A percentile compares a stretch with the other conserved stretches of the same genome.
Evolutionary conservation across 2,113 vertebrate species (phyloP).

Genomic region (Pelodiscus sinensis): DNA sequence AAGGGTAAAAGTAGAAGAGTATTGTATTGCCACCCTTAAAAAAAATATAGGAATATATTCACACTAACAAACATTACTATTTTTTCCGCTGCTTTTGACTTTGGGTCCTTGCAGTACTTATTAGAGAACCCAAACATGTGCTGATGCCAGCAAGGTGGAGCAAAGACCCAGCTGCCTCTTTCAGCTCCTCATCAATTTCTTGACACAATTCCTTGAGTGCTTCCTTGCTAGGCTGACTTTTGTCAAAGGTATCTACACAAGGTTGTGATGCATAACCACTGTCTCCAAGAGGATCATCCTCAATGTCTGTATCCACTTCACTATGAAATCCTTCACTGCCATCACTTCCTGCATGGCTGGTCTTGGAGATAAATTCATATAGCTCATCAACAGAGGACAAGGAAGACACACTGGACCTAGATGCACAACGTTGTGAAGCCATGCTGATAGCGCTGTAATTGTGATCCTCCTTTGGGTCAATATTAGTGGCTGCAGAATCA

Average conservation of each 20-base stretch:
- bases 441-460: slow-evolving; percentile 90
- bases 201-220: slow-evolving; percentile 82
- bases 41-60: slow-evolving; percentile 77
- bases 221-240: slow-evolving; percentile 81
- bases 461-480: slow-evolving; percentile 95
- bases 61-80: slow-evolving; percentile 78
- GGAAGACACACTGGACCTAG: slow-evolving; percentile 86
- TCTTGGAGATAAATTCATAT: slow-evolving; percentile 84
- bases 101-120: slow-evolving; percentile 86
- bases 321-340: slow-evolving; percentile 93
- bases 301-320: slow-evolving; percentile 90
- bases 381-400: slow-evolving; percentile 90
- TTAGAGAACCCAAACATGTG: slow-evolving; percentile 89
- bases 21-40: slow-evolving; percentile 86
- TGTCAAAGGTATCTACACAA: slow-evolving; percentile 66
- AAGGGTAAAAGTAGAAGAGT: slow-evolving; percentile 87
- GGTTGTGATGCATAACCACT: slow-evolving; percentile 81
- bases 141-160: slow-evolving; percentile 96
- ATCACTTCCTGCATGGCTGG: slow-evolving; percentile 84
- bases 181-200: slow-evolving; percentile 97
- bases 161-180: slow-evolving; percentile 97
- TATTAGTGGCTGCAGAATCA: slow-evolving; percentile 80
- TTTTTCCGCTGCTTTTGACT: slow-evolving; percentile 92
- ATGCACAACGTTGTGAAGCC: slow-evolving; percentile 87
- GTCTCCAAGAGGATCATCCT: slow-evolving; percentile 82